Conservation (phyloP, 2,797 vertebrate genomes). For the Pachyuromys duprasi region DNA sequence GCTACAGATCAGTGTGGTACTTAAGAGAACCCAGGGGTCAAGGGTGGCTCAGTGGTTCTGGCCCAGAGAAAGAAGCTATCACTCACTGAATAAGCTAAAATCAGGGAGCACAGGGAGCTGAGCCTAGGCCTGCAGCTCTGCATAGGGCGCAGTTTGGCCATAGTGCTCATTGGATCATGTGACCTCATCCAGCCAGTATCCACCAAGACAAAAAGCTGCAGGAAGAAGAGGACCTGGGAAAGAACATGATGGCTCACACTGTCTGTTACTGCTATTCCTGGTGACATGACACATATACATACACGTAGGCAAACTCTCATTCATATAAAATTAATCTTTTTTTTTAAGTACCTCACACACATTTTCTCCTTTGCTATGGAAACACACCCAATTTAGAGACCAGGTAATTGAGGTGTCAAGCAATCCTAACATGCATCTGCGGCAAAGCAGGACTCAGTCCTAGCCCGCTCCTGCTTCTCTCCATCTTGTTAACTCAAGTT, state of each 20-base stretch:
- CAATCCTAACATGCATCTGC: background rate
- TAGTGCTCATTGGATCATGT: background rate
- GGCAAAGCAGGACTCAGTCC: background rate
- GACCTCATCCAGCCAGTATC: background rate
- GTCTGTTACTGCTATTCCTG: background rate
- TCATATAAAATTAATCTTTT: background rate
- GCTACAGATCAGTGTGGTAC: background rate
- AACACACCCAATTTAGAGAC: background rate
- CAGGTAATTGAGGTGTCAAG: background rate
- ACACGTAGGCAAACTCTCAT: background rate
- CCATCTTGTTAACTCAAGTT: background rate
- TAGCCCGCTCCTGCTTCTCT: background rate
- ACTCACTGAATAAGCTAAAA: background rate
- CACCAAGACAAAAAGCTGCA: background rate
- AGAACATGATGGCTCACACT: background rate
- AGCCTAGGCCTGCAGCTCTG: accelerated
- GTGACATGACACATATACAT: background rate
- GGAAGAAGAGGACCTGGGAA: background rate
- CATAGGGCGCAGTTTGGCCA: accelerated
- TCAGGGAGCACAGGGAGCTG: too few relatives aligned
- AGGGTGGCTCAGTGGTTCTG: background rate
- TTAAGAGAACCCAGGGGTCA: background rate
- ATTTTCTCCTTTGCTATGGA: background rate
- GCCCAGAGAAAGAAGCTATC: background rate
- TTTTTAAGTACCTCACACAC: background rate